Percentiles rank a stretch among this genome's conserved stretches.
Evolutionary conservation across 2,888 invertebrate species (phyloP).

Genomic region (Thymelicus sylvestris): DNA sequence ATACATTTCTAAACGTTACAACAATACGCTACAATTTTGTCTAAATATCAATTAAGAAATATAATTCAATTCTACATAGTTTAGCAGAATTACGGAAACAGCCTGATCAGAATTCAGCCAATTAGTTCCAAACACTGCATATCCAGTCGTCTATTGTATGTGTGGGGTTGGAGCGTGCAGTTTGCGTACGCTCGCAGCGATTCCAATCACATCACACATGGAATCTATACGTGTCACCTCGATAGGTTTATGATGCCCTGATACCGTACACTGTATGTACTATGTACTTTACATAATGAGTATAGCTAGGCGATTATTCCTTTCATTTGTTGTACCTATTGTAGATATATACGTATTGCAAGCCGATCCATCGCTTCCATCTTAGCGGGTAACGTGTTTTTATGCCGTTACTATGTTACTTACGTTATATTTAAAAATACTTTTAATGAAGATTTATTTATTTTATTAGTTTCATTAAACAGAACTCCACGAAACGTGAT

Average conservation of each 20-base stretch:
- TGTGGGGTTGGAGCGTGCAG: background rate
- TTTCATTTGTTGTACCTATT: no score
- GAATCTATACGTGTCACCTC: background rate
- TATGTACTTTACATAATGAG: no score
- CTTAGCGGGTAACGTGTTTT: no score
- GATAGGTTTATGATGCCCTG: constrained; percentile 20
- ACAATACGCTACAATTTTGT: background rate
- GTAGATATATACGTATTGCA: no score
- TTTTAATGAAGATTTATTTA: no score
- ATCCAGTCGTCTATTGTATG: constrained; percentile 1
- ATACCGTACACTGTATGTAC: constrained; percentile 5
- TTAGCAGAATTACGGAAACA: background rate
- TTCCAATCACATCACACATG: constrained; percentile 2
- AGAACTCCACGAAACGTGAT: no score
- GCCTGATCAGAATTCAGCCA: background rate
- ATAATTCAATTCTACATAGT: background rate
- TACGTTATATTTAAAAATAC: no score
- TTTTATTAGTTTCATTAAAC: no score
- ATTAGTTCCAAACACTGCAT: constrained; percentile 7
- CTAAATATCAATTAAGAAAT: background rate
- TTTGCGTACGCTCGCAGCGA: constrained; percentile 2
- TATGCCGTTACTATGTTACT: no score
- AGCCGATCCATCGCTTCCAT: no score
- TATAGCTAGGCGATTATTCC: no score
- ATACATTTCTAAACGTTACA: background rate